Evolutionary conservation across 2,797 vertebrate genomes (phyloP).

Genomic region (Cephalopachus bancanus): DNA sequence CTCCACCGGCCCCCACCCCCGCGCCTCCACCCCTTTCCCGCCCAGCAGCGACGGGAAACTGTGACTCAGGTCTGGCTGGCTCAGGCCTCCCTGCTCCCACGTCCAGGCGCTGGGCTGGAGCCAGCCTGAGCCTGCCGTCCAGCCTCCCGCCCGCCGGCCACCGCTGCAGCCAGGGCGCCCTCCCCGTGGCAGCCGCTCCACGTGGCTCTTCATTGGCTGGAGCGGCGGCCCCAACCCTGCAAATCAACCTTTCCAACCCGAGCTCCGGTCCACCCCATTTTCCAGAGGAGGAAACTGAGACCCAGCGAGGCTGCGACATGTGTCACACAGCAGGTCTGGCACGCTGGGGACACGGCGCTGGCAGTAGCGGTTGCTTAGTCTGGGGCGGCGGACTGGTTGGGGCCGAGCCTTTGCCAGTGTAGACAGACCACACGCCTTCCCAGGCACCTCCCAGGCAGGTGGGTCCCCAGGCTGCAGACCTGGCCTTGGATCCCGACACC

Average conservation of each 20-base stretch:
- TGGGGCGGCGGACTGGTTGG: not conserved
- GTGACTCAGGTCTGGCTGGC: constrained; percentile 81
- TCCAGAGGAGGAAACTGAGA: not conserved
- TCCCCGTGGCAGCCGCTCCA: not conserved
- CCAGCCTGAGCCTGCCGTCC: constrained; percentile 57
- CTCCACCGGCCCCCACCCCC: constrained; percentile 79
- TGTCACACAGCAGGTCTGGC: not conserved
- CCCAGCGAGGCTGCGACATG: not conserved
- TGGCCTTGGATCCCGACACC: too few relatives aligned
- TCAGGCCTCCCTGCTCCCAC: not conserved
- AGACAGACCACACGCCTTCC: not conserved
- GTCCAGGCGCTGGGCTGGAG: constrained; percentile 59
- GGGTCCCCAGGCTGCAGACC: not conserved
- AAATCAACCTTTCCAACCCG: accelerated
- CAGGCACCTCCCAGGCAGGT: not conserved
- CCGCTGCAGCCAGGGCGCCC: not conserved
- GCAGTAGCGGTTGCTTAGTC: accelerated
- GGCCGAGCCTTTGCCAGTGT: accelerated
- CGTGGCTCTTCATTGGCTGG: not conserved
- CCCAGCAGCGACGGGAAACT: constrained; percentile 76
- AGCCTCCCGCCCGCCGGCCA: not conserved
- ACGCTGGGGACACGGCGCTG: too few relatives aligned
- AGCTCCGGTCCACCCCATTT: accelerated
- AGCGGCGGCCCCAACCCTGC: not conserved
- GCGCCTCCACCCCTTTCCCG: not conserved